Conservation (phyloP, 2,797 vertebrate species). For the Adelosebastes latens region DNA sequence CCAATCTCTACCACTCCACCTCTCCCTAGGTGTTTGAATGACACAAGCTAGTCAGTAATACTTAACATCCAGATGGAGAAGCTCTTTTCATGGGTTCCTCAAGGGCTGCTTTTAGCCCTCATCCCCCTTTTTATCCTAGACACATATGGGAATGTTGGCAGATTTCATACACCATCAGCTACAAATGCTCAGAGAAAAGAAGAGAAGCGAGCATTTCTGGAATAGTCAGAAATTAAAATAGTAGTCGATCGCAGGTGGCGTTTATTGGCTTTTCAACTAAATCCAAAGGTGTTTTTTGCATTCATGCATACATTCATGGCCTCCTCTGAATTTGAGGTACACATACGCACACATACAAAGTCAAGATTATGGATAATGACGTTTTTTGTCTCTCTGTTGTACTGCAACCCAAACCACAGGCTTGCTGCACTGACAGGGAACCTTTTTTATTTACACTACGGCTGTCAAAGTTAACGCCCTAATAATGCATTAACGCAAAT, state of each 20-base stretch:
- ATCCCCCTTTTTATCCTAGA: slow-evolving; percentile 20
- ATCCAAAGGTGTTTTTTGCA: background rate
- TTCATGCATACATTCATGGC: background rate
- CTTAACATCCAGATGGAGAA: slow-evolving; percentile 54
- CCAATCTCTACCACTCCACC: background rate
- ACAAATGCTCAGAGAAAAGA: background rate
- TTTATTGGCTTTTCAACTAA: background rate
- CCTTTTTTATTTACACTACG: background rate
- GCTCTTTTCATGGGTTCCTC: slow-evolving; percentile 37
- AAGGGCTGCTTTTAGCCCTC: slow-evolving; percentile 7
- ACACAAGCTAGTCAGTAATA: slow-evolving; percentile 35
- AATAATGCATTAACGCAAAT: too few relatives aligned
- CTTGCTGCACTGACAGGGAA: background rate
- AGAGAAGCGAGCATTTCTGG: background rate
- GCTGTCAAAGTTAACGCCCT: too few relatives aligned
- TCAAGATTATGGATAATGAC: background rate
- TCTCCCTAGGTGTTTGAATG: slow-evolving; percentile 38
- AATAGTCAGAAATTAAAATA: slow-evolving; percentile 2
- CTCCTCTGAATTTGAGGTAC: background rate
- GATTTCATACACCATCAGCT: slow-evolving; percentile 5
- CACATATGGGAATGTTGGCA: slow-evolving; percentile 41
- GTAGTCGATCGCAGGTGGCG: slow-evolving; percentile 11
- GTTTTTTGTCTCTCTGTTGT: background rate
- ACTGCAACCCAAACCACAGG: background rate
- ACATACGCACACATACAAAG: background rate